These are phyloP conservation scores for Torymus auratus DNA, from an alignment of 2,888 invertebrate genomes.

Conservation along the genomic window DNA sequence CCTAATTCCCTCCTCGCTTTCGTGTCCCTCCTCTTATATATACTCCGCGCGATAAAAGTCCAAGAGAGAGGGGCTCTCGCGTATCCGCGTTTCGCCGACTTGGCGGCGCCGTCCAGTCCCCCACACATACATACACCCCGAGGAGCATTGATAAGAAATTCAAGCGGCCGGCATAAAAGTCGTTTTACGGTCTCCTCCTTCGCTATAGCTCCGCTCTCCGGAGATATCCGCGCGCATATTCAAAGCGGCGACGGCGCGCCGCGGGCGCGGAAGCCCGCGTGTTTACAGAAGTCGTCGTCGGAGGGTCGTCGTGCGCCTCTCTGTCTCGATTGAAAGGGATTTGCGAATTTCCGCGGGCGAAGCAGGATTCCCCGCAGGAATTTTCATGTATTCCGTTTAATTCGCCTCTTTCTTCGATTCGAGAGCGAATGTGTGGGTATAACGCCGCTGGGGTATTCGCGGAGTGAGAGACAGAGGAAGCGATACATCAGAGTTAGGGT, in stretches of 20 bases:
- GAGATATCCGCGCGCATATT: constrained; percentile 52
- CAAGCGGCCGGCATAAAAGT: constrained; percentile 58
- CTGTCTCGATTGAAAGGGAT: constrained; percentile 21
- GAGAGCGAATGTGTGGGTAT: no score
- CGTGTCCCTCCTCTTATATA: no score
- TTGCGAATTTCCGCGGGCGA: background rate
- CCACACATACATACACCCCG: no score
- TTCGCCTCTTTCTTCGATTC: constrained; percentile 19
- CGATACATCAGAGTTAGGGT: no score
- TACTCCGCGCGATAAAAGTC: no score
- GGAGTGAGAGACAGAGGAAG: no score
- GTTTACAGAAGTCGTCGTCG: constrained; percentile 44
- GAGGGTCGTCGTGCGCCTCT: background rate
- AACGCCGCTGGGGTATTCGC: no score
- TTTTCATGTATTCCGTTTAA: constrained; percentile 38
- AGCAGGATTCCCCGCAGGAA: background rate
- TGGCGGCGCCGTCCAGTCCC: no score
- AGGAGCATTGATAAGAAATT: constrained; percentile 40
- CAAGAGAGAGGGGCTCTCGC: no score
- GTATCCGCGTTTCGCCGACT: no score
- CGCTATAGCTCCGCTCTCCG: background rate
- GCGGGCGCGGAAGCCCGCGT: constrained; percentile 10
- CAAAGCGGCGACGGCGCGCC: constrained; percentile 45
- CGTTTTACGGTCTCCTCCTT: constrained; percentile 54
- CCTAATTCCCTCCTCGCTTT: no score